Base-by-base conservation (phyloP, 1,140 invertebrate genomes). In the Tribolium castaneum region DNA sequence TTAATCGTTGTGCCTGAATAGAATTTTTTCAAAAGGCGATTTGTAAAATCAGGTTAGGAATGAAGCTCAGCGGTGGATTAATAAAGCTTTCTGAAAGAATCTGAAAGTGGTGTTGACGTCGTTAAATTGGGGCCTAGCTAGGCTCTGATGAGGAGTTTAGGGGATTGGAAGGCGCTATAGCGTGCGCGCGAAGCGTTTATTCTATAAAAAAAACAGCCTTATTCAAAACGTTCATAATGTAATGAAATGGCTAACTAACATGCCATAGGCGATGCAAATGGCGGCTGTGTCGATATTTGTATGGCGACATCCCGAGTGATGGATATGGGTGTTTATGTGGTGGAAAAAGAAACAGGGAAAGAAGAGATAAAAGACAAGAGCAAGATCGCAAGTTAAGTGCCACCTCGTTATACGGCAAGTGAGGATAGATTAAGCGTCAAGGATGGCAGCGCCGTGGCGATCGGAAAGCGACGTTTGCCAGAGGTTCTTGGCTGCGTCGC, bases 151-250 rank as follows among this genome's bases (percentile, higher is more conserved):
- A 59, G 54, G 19, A 59, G 54, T 59, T 22, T 59, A 59, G 19
- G 54, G 54, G 54, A 59, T 59, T 59, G 59, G 59, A 66, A 66
- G 59, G 59, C 59, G 59, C 59, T 35, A 35, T 80, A 71, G 79
- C 79, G 79, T 80, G 79, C 34, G 76, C 73, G 16, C 54, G 39
- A 70, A 34, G 75, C 79, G 79, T 80, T 80, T 80, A 78, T 75
- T 71, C 70, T 62, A 70, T 66, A 30, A 71, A 80, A 80, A 77
- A 75, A 80, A 51, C 74, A 80, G 70, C 56, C 76, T 78, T 70
- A 78, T 80, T 80, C 79, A 80, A 78, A 78, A 75, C 79, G 70
- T 75, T 80, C 75, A 80, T 80, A 80, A 80, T 78, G 71, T 77
- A 80, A 77, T 78, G 79, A 80, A 80, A 80, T 80, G 71, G 79